These are phyloP conservation scores for Tiphia femorata DNA, from an alignment of 2,888 invertebrate genomes.

Conservation along the genomic window DNA sequence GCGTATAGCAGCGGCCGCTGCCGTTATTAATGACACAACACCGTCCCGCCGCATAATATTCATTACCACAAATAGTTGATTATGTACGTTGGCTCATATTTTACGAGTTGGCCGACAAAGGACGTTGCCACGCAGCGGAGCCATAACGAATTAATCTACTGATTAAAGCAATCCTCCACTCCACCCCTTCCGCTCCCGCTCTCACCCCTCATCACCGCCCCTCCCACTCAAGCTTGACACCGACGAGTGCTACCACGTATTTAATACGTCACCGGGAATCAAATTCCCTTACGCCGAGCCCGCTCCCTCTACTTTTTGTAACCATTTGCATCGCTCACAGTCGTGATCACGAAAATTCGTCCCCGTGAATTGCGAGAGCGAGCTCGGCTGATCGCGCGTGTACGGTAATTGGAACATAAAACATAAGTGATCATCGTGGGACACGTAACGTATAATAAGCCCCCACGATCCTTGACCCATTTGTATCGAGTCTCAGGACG, in stretches of 20 bases:
- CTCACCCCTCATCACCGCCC: too few species aligned
- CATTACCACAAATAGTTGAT: slow-evolving; percentile 68
- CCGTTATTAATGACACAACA: slow-evolving; percentile 66
- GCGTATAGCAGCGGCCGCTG: slow-evolving; percentile 42
- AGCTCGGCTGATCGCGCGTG: background rate
- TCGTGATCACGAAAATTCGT: slow-evolving; percentile 25
- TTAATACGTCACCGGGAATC: slow-evolving; percentile 65
- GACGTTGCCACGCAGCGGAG: slow-evolving; percentile 60
- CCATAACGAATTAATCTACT: slow-evolving; percentile 68
- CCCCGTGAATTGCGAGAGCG: too few species aligned
- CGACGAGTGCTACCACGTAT: slow-evolving; percentile 64
- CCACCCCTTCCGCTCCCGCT: too few species aligned
- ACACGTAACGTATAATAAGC: too few species aligned
- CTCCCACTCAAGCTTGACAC: too few species aligned
- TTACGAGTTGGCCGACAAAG: slow-evolving; percentile 66
- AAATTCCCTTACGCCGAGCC: slow-evolving; percentile 54
- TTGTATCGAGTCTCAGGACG: too few species aligned
- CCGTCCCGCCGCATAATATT: slow-evolving; percentile 64
- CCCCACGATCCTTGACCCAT: too few species aligned
- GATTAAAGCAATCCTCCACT: slow-evolving; percentile 67
- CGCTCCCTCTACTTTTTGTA: slow-evolving; percentile 50
- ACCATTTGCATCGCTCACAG: slow-evolving; percentile 45
- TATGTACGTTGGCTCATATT: slow-evolving; percentile 64
- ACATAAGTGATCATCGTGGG: too few species aligned
- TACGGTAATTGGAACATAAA: background rate